These are phyloP conservation scores for Apolygus lucorum DNA, from an alignment of 1,140 invertebrate species.

Conservation along the genomic window DNA sequence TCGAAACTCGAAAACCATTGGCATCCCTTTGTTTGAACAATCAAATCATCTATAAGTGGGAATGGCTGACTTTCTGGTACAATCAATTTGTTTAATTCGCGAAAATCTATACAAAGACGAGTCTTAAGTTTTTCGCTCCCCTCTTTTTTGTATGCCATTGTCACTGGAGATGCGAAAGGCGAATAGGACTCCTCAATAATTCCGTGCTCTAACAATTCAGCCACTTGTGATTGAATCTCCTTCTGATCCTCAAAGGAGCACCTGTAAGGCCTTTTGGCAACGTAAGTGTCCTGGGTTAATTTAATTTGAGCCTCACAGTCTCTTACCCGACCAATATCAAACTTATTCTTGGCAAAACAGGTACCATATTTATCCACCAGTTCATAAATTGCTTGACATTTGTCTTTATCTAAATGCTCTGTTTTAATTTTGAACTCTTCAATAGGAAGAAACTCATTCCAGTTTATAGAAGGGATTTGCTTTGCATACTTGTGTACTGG, in stretches of 20 bases:
- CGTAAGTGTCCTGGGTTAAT: conserved; percentile 36
- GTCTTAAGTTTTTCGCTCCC: conserved; percentile 31
- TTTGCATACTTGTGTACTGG: neutral
- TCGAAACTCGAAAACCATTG: conserved; percentile 38
- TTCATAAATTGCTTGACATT: conserved; percentile 35
- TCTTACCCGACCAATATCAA: conserved; percentile 34
- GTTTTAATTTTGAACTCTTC: conserved; percentile 34
- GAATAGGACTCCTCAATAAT: conserved; percentile 39
- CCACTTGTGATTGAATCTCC: conserved; percentile 37
- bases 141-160: conserved; percentile 34
- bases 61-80: conserved; percentile 39
- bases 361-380: conserved; percentile 33
- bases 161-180: conserved; percentile 38
- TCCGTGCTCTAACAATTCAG: conserved; percentile 36
- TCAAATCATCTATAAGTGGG: conserved; percentile 37
- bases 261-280: conserved; percentile 36
- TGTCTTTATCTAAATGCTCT: conserved; percentile 38
- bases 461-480: neutral
- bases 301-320: conserved; percentile 36
- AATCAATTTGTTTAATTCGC: conserved; percentile 38
- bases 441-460: conserved; percentile 31
- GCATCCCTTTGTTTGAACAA: conserved; percentile 36
- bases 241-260: conserved; percentile 38
- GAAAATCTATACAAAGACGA: conserved; percentile 38
- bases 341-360: conserved; percentile 39